Evolutionary conservation across 2,888 invertebrate species (phyloP), one percentile per base, ranked within the genome.

Genomic region (Hetaerina titia): DNA sequence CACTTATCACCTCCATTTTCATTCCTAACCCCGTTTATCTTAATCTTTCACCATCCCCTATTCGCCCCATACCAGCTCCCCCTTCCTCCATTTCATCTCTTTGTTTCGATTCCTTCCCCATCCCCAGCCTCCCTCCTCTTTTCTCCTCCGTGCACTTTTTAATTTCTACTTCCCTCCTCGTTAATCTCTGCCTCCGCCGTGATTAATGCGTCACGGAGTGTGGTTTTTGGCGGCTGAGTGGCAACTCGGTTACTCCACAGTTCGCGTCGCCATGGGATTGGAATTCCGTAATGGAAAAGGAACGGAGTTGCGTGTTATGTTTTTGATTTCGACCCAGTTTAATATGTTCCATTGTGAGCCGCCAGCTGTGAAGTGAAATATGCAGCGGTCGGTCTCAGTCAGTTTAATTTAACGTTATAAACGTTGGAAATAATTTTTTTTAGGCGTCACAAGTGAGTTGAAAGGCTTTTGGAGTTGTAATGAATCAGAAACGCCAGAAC

Each of bases 301-400:
- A 81, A 81, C 81, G 81, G 81, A 81, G 81, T 81, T 81, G 81
- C 81, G 81, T 81, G 81, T 31, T 81, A 81, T 81, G 81, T 81
- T 81, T 69, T 81, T 81, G 81, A 81, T 81, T 81, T 81, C 81
- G 81, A 81, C 81, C 81, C 81, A 81, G 31, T 81, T 81, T 81
- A 81, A 81, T 81, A 81, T 81, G 81, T 81, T 81, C 31, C 81
- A 31, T 81, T 31, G 81, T 31, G 81, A 81, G 81, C 31, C 31
- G 81, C 13, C 81, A 81, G 81, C 81, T 81, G 81, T 31, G 81
- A 31, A 81, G 81, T 31, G 81, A 81, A 81, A 81, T 81, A 81
- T 81, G 81, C 31, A 31, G 31, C 15, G 81, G 81, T 81, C 81
- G 81, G 81, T 81, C 81, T 81, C 81, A 81, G 81, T 81, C 81